Base-by-base conservation (phyloP, 1,140 invertebrate genomes). In the Eubasilissa regina region DNA sequence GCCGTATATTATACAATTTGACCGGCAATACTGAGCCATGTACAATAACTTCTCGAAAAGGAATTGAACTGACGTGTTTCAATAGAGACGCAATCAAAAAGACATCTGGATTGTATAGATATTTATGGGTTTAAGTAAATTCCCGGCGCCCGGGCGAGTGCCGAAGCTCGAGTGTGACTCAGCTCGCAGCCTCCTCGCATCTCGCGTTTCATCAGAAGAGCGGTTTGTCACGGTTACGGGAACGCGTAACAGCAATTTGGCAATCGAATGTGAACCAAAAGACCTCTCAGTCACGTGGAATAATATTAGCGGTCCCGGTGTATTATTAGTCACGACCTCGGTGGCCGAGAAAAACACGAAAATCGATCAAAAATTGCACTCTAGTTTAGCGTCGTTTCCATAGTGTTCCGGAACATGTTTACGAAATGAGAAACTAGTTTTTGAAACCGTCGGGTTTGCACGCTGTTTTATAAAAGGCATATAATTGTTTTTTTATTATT, bases 31-130 rank as follows among this genome's bases (percentile, higher is more conserved):
- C 48, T 8, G 48, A 35, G 48, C 48, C 60, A 10, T 12, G 43
- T 15, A 68, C 64, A 47, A 68, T 68, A 48, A 43, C 64, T 47
- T 68, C 43, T 68, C 43, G 43, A 47, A 68, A 48, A 68, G 64
- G 64, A 68, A 47, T 68, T 17, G 43, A 21, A 47, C 64, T 12
- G 44, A 47, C 64, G 64, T 68, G 44, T 47, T 44, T n/a, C 64
- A 45, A 68, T 45, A 15, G 44, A 68, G 44, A 47, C 64, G 64
- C 64, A 68, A 68, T 68, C 64, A 47, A 47, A 68, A 64, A 25
- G n/a, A 68, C 64, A 68, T 68, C 64, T 45, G 64, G 64, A 68
- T 68, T 68, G 25, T 68, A 68, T 68, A 48, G 43, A 47, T 47
- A 68, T 68, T 68, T 45, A 68, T 68, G 43, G 44, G 55, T 58